Percentiles rank a stretch among this genome's conserved stretches.
These are phyloP conservation scores for Pipistrellus pipistrellus DNA, from an alignment of 2,797 vertebrate genomes.

Conservation along the genomic window DNA sequence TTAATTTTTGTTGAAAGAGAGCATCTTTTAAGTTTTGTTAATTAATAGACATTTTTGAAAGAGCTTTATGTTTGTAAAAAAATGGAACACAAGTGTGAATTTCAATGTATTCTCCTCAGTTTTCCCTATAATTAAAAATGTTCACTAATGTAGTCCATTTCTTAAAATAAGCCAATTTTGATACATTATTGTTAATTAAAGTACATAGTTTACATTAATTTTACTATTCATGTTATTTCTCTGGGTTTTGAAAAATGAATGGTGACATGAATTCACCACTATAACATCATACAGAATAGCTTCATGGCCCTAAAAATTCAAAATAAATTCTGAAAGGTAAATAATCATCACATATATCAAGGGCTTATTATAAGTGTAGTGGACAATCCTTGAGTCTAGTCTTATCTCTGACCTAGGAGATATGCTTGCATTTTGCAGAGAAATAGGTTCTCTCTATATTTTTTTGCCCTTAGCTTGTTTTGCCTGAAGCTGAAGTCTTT, in stretches of 20 bases:
- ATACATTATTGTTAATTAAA: constrained; percentile 21
- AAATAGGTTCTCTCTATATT: background rate
- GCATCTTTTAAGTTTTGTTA: background rate
- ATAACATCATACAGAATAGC: background rate
- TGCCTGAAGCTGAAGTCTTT: background rate
- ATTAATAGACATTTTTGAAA: background rate
- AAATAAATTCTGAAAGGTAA: constrained; percentile 23
- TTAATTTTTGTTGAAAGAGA: background rate
- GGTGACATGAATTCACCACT: background rate
- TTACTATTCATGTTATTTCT: background rate
- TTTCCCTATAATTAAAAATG: background rate
- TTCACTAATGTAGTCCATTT: background rate
- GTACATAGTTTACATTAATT: background rate
- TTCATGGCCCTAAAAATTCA: background rate
- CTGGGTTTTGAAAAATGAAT: background rate
- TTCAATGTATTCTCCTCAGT: background rate
- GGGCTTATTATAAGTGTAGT: background rate
- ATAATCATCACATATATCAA: background rate
- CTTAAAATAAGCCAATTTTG: background rate
- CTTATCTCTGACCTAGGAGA: background rate
- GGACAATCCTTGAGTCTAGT: background rate
- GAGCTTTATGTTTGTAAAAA: background rate
- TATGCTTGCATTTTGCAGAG: background rate
- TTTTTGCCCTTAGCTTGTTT: background rate
- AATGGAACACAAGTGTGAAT: background rate